Conservation (phyloP, 1,140 invertebrate species). For the Tetraneura akinire region DNA sequence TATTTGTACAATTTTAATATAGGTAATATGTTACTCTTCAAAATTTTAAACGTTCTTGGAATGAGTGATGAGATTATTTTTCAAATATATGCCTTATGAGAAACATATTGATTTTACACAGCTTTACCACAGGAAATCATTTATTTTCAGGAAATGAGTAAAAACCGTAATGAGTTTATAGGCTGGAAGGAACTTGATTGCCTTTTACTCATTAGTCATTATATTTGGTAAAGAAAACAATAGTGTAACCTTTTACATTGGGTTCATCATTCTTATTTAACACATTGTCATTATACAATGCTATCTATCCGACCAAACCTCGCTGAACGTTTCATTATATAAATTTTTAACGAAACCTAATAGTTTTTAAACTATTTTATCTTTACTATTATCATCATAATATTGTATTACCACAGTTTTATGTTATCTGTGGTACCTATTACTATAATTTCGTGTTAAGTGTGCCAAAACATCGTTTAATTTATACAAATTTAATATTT, state of each 20-base stretch:
- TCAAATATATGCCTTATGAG: no score
- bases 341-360: no score
- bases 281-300: background rate
- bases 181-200: background rate
- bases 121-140: background rate
- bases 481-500: no score
- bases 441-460: no score
- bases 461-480: no score
- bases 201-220: background rate
- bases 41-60: background rate
- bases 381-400: no score
- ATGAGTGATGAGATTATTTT: background rate
- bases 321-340: no score
- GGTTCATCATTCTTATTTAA: background rate
- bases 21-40: no score
- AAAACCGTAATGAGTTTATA: conserved; percentile 19
- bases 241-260: background rate
- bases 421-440: no score
- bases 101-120: background rate
- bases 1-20: no score
- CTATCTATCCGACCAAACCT: background rate
- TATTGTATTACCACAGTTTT: no score
- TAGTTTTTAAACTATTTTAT: no score
- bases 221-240: background rate
- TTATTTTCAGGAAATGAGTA: conserved; percentile 18